A percentile compares a stretch with the other conserved stretches of the same genome.
phyloP scores from a whole-genome alignment of 2,888 invertebrate genomes.

The Lepidonotus clava region DNA sequence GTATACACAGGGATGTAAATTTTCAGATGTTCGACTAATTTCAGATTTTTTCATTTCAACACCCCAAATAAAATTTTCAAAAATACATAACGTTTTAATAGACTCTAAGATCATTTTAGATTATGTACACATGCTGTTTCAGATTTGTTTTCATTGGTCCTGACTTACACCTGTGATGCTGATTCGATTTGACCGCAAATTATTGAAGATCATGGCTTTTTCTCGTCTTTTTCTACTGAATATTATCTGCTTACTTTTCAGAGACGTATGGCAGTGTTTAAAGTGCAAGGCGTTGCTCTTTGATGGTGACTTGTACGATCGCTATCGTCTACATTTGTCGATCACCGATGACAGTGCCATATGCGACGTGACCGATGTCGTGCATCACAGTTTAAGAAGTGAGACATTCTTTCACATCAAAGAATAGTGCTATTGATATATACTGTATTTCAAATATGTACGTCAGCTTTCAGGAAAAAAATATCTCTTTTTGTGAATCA shows the following conservation, averaged over 20 bases:
- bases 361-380: constrained; percentile 33
- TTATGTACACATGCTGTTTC: too few relatives aligned
- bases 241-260: background rate
- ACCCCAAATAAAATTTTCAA: background rate
- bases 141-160: too few relatives aligned
- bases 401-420: background rate
- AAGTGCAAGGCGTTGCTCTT: constrained; percentile 1
- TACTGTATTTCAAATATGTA: too few relatives aligned
- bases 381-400: constrained; percentile 13
- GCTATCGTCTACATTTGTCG: constrained; percentile 24
- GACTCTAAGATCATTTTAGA: too few relatives aligned
- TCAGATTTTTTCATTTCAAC: background rate
- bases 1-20: too few relatives aligned
- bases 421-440: background rate
- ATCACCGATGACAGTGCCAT: constrained; percentile 4
- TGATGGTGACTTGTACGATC: background rate
- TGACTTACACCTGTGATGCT: too few relatives aligned
- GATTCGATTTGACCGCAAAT: too few relatives aligned
- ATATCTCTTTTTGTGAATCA: too few relatives aligned
- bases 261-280: constrained; percentile 6
- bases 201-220: too few relatives aligned
- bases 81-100: too few relatives aligned
- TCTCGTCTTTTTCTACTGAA: background rate
- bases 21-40: too few relatives aligned
- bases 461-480: too few relatives aligned